Conservation (phyloP, 2,797 vertebrate genomes). For the Sebastes wilsoni region DNA sequence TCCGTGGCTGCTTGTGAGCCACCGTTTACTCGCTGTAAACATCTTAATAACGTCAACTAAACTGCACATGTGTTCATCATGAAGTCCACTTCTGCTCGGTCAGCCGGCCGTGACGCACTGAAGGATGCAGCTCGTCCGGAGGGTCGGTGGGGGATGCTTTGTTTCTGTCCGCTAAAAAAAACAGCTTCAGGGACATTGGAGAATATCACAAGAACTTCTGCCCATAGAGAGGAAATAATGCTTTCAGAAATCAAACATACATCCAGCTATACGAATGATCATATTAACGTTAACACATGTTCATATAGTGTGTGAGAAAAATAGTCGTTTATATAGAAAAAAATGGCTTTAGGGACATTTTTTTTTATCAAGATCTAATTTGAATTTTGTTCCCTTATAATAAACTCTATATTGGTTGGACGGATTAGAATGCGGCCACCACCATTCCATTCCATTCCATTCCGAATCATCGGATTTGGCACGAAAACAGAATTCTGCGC, state of each 20-base stretch:
- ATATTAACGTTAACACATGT: too few species aligned
- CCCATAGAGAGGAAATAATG: too few species aligned
- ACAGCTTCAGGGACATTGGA: neutral
- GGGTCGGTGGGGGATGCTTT: constrained; percentile 39
- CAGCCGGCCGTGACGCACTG: constrained; percentile 57
- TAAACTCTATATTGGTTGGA: neutral
- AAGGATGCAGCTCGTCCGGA: constrained; percentile 30
- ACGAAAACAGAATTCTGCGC: neutral
- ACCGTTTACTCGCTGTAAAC: neutral
- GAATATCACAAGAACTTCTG: too few species aligned
- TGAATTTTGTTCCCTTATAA: rapidly evolving
- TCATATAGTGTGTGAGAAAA: too few species aligned
- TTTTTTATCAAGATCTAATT: neutral
- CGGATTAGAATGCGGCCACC: neutral
- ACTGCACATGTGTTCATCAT: neutral
- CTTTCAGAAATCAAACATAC: too few species aligned
- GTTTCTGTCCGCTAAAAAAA: constrained; percentile 11
- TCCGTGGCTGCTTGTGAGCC: rapidly evolving
- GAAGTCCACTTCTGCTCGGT: constrained; percentile 24
- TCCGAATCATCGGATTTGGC: constrained; percentile 5
- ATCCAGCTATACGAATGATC: too few species aligned
- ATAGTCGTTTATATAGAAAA: too few species aligned
- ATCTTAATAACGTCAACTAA: neutral
- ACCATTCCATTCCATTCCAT: neutral
- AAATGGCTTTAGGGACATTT: neutral